Evolutionary conservation across 2,888 invertebrate genomes (phyloP).

Genomic region (Pasiphila rectangulata): DNA sequence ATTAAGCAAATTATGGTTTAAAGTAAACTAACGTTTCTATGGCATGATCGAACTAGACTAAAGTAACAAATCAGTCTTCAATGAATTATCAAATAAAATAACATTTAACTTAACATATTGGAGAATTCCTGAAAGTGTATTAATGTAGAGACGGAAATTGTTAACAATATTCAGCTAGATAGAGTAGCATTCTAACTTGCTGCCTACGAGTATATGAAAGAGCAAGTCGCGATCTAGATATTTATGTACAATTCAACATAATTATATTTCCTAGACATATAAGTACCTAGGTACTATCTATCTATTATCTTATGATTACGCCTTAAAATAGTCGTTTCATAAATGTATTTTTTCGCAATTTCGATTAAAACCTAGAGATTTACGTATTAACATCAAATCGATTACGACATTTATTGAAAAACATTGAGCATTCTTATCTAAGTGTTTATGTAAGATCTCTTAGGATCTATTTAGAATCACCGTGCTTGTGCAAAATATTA

Average conservation of each 20-base stretch:
- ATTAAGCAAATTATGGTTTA: slow-evolving; percentile 53
- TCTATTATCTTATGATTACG: slow-evolving; percentile 32
- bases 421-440: slow-evolving; percentile 75
- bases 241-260: slow-evolving; percentile 17
- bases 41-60: slow-evolving; percentile 81
- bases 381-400: slow-evolving; percentile 53
- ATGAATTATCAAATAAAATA: slow-evolving; percentile 71
- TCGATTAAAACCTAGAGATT: slow-evolving; percentile 41
- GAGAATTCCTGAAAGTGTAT: slow-evolving; percentile 21
- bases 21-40: slow-evolving; percentile 67
- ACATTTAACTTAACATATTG: slow-evolving; percentile 40
- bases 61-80: slow-evolving; percentile 81
- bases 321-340: slow-evolving; percentile 22
- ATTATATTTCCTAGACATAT: slow-evolving; percentile 4
- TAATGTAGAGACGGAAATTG: slow-evolving; percentile 10
- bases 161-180: slow-evolving; percentile 7
- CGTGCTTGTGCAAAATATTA: slow-evolving; percentile 69
- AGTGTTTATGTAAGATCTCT: slow-evolving; percentile 50
- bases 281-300: slow-evolving; percentile 6
- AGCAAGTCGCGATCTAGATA: slow-evolving; percentile 20
- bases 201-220: background rate
- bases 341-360: slow-evolving; percentile 1
- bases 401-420: slow-evolving; percentile 51
- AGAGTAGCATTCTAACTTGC: slow-evolving; percentile 15
- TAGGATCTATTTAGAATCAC: slow-evolving; percentile 60